Evolutionary conservation across 2,113 vertebrate species (phyloP), one percentile per base, ranked within the genome.

Genomic region (Boulengeromyrus knoepffleri): DNA sequence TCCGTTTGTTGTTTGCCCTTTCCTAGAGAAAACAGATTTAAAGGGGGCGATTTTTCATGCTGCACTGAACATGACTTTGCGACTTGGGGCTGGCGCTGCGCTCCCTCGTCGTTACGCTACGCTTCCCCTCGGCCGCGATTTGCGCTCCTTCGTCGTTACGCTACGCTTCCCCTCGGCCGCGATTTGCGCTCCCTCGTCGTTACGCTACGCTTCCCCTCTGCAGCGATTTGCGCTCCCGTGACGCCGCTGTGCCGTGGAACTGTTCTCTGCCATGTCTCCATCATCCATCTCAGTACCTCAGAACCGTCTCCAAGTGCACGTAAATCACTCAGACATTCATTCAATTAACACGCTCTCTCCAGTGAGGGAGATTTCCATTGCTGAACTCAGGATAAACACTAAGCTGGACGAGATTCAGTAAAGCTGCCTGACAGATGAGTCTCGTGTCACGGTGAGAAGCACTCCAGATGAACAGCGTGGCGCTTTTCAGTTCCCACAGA

Each of bases 401-500:
- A 47, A 31, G 24, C 88, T 74, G 36, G 24, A 10, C 27, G 1
- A 8, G 6, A 50, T 27, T 52, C 24, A 49, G 46, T 31, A 52
- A 70, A 39, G 13, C 88, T 89, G 46, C 0, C 31, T 47, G 66
- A 89, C 66, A 50, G 66, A 89, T 77, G 47, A 39, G 46, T 39
- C 66, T 47, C 27, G 1, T 17, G 88, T 74, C 45, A 52, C 46
- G 27, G 39, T 36, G 21, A 3, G 24, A n/a, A 3, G n/a, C 12
- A 27, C 24, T 31, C 17, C 88, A 70, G 62, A 49, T 31, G 58
- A 88, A 27, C 88, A 49, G 88, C 62, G 17, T 47, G 49, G 88
- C 88, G 87, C 91, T 84, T 84, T 88, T 87, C 91, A 50, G 83
- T 90, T 86, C 90, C 90, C 84, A 90, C 88, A 90, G 84, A 88